Base-by-base conservation (phyloP, 2,113 vertebrate genomes). In the Neolamprologus sp. region DNA sequence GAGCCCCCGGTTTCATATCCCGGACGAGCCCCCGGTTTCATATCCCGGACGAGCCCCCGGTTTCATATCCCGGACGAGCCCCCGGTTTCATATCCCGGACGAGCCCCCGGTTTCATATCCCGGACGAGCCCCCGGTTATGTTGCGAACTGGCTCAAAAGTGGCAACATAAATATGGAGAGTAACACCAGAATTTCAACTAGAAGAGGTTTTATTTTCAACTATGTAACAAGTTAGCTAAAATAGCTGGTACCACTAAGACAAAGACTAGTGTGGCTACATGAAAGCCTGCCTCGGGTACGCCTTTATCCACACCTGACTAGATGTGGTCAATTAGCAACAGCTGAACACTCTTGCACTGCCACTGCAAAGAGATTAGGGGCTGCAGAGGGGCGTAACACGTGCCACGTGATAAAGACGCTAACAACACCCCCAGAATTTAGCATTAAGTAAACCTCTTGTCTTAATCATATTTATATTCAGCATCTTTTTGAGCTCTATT, bases 171-270 rank as follows among this genome's bases (percentile, higher is more conserved):
- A n/a, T 63, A 63, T 63, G 17, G 31, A 35, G 9, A 63, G 6
- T 35, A 63, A 63, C 17, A 35, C 31, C 31, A 7, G 58, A 63
- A 7, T 35, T 63, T 63, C 6, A 35, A 5, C 31, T 35, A 63
- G 31, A 35, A 63, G 58, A 35, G 9, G 31, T 63, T 63, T 63
- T 63, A 63, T 63, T 63, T 63, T 63, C 9, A 63, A 63, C 9
- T 63, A 63, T 63, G 28, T 63, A 63, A 12, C 58, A 63, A 65
- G 31, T 35, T 65, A 65, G 60, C 9, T 65, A 65, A 65, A 65
- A 65, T 63, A 63, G 58, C 31, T 35, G 31, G 0, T 63, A 3
- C 9, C 31, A 12, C 31, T 7, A 65, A 65, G 31, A 35, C 0
- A 1, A 63, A 63, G 58, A 0, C 9, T 63, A 63, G 31, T 35